A percentile compares a stretch with the other conserved stretches of the same genome.
Evolutionary conservation across 2,113 vertebrate species (phyloP).

Genomic region (Aldabrachelys gigantea): DNA sequence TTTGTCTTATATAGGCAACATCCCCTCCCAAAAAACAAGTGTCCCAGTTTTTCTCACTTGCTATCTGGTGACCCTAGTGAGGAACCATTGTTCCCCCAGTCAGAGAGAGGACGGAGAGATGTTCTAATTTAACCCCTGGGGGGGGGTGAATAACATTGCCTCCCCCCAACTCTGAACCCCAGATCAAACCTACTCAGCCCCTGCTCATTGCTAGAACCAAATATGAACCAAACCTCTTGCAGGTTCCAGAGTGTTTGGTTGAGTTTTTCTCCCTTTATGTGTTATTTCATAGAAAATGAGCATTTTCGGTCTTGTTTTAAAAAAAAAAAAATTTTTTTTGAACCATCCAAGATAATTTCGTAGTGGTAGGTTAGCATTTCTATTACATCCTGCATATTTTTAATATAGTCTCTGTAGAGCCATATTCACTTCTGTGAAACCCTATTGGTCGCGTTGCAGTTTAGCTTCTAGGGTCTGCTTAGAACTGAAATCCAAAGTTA

Average conservation of each 20-base stretch:
- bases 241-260: background rate
- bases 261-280: background rate
- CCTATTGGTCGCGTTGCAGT: background rate
- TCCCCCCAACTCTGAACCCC: background rate
- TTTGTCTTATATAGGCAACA: background rate
- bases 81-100: background rate
- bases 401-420: conserved; percentile 4
- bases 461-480: conserved; percentile 35
- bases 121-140: background rate
- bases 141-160: background rate
- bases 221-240: background rate
- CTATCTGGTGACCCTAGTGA: background rate
- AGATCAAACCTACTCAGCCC: background rate
- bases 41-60: background rate
- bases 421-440: conserved; percentile 43
- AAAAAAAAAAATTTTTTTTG: background rate
- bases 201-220: background rate
- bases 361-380: background rate
- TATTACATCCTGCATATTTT: background rate
- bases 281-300: background rate
- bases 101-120: background rate
- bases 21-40: background rate
- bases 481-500: conserved; percentile 46
- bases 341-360: background rate
- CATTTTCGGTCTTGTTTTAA: background rate